phyloP scores from a whole-genome alignment of 1,140 invertebrate genomes.

The Archegozetes longisetosus region DNA sequence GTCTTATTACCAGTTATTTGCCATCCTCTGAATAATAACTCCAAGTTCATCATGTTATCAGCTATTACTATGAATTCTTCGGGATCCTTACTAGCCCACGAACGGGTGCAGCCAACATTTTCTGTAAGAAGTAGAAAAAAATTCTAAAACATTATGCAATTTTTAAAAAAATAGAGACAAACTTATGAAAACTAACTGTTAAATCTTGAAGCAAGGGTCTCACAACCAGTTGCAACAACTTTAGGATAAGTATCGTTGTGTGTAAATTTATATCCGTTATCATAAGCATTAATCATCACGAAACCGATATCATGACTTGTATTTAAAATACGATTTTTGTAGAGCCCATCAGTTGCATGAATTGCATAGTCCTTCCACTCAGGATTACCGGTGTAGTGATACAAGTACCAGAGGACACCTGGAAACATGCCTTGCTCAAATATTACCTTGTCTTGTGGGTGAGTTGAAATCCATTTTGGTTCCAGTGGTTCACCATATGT shows the following conservation, averaged over 20 bases:
- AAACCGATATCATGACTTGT: not conserved
- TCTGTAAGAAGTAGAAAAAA: not conserved
- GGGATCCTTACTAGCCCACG: not conserved
- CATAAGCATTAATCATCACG: not conserved
- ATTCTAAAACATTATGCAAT: not conserved
- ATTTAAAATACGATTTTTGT: not conserved
- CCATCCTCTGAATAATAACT: not conserved
- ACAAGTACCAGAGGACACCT: constrained; percentile 1
- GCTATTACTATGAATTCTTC: not conserved
- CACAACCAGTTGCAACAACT: not conserved
- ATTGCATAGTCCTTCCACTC: not conserved
- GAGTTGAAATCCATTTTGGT: too few relatives aligned
- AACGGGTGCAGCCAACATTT: not conserved
- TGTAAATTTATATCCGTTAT: not conserved
- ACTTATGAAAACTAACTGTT: not conserved
- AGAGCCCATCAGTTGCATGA: not conserved
- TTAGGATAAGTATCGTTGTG: not conserved
- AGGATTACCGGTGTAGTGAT: not conserved
- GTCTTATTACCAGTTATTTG: not conserved
- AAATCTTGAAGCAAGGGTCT: not conserved
- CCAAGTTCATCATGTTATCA: not conserved
- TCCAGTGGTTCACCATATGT: too few relatives aligned
- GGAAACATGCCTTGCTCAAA: constrained; percentile 4
- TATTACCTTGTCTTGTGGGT: too few relatives aligned
- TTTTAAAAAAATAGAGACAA: too few relatives aligned